Evolutionary conservation across 2,113 vertebrate species (phyloP), one percentile per base, ranked within the genome.

Genomic region (Ellobius talpinus): DNA sequence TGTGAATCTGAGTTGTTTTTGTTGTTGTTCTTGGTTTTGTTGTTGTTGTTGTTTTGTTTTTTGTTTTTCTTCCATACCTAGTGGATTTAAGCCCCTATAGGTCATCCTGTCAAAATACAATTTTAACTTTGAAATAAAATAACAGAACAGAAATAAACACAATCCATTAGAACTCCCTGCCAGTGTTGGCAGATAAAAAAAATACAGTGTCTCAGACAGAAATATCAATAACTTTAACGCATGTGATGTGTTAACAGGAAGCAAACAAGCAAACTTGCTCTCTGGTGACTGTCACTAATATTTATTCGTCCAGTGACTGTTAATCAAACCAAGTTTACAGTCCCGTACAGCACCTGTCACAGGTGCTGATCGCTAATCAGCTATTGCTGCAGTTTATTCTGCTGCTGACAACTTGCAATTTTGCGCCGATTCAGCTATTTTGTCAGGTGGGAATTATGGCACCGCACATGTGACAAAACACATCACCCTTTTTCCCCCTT

Each of bases 381-480:
- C 99, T 99, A 99, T 99, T 99, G 99, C 99, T 95, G 99, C 99
- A 99, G 99, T 99, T 99, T 99, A 99, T 99, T 99, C 99, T 99
- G 98, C 99, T 99, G 99, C 99, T 99, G 99, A 99, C 99, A 99
- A 99, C 99, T 99, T 99, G 99, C 99, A 99, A 99, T 99, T 99
- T 99, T 99, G 99, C 98, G 98, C 99, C 99, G 99, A 99, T 99
- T 99, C 99, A 99, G 99, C 99, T 98, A 99, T 98, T 99, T 99
- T 99, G 99, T 99, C 99, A 99, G 99, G 99, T 99, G 99, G 99
- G 99, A 99, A 99, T 99, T 99, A 99, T 98, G 98, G 99, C 99
- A 98, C 98, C 99, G 99, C 98, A 98, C 99, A 99, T 99, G 99
- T 99, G 99, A 99, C 99, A 99, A 99, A 99, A 99, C 99, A 99